These are phyloP conservation scores for Leptatherina wallacei DNA, from an alignment of 2,797 vertebrate species.

Conservation along the genomic window DNA sequence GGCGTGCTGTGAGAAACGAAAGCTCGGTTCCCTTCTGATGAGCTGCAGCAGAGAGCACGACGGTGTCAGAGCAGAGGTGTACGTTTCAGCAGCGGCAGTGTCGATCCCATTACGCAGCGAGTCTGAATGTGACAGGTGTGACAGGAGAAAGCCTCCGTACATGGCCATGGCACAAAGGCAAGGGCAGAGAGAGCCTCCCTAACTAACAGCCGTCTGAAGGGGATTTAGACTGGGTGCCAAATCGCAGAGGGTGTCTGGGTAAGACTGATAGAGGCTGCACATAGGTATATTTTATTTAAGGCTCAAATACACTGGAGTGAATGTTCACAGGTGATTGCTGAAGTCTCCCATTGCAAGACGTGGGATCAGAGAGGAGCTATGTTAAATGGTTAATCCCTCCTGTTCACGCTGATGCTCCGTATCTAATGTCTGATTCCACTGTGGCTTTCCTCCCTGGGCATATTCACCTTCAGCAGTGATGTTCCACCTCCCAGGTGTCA, in stretches of 20 bases:
- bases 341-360: background rate
- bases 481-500: constrained; percentile 71
- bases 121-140: constrained; percentile 60
- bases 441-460: constrained; percentile 16
- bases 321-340: background rate
- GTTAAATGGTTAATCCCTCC: background rate
- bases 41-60: constrained; percentile 27
- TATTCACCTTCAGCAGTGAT: constrained; percentile 41
- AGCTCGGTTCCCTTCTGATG: constrained; percentile 4
- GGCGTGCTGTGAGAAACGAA: background rate
- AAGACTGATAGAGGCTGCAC: background rate
- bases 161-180: constrained; percentile 25
- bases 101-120: constrained; percentile 62
- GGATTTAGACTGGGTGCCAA: constrained; percentile 24
- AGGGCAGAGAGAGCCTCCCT: constrained; percentile 14
- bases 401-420: background rate
- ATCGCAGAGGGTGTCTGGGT: constrained; percentile 5
- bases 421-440: constrained; percentile 3
- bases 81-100: constrained; percentile 76
- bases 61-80: constrained; percentile 63
- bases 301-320: background rate
- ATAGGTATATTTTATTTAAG: background rate
- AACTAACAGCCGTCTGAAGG: constrained; percentile 47
- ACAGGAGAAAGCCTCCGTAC: constrained; percentile 25
- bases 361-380: constrained; percentile 2